Base-by-base conservation (phyloP, 2,888 invertebrate genomes). In the Lymantria monacha region DNA sequence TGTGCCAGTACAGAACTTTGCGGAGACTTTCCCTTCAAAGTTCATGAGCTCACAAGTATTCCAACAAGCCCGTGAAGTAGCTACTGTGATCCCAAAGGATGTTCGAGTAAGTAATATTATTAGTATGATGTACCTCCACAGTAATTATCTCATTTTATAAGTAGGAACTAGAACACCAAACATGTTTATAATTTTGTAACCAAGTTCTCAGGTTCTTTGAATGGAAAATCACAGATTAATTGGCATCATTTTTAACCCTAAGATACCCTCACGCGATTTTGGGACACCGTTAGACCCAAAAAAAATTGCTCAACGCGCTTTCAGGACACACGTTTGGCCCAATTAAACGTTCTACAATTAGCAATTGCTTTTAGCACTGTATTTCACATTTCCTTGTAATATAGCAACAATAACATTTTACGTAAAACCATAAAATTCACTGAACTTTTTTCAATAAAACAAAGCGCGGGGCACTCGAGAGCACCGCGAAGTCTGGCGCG, bases 191-290 rank as follows among this genome's bases (percentile, higher is more conserved):
- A 85, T 99, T 99, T 8, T 99, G 99, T 11, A 99, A 99, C 99
- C 99, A 99, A 0, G 97, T 96, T 0, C 99, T 99, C 48, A 97
- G 92, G 44, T 95, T 94, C 76, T 95, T 95, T n/a, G 99, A 96
- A 92, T 99, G 99, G 82, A 97, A 99, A 81, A 99, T 99, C 99
- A 99, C 99, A 0, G 99, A 99, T 89, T 99, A 99, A 51, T 94
- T 93, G 31, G 91, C 90, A 67, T 90, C 90, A 10, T 94, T 93
- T 66, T 92, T 92, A n/a, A n/a, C n/a, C n/a, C n/a, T n/a, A n/a
- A n/a, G n/a, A n/a, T n/a, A n/a, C n/a, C n/a, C n/a, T n/a, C n/a
- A n/a, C n/a, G n/a, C n/a, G n/a, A n/a, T n/a, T n/a, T n/a, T n/a
- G n/a, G n/a, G n/a, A n/a, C n/a, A n/a, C n/a, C n/a, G n/a, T n/a